Evolutionary conservation across 2,113 vertebrate genomes (phyloP).

Genomic region (Potamarius usumacintae): DNA sequence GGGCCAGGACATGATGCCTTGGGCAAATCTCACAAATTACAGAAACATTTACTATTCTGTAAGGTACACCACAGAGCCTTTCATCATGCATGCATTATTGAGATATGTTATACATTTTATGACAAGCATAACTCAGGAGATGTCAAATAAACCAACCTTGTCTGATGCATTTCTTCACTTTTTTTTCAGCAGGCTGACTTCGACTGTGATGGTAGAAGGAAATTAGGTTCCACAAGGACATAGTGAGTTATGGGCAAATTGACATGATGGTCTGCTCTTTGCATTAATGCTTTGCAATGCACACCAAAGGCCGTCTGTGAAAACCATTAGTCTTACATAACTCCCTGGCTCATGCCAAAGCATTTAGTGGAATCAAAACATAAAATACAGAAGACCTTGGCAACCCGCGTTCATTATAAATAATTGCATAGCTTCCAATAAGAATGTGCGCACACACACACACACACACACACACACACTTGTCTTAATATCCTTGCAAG

Average conservation of each 20-base stretch:
- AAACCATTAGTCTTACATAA: constrained; percentile 62
- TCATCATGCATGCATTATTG: constrained; percentile 55
- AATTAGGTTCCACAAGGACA: constrained; percentile 28
- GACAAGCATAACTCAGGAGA: constrained; percentile 57
- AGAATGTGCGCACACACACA: too few species aligned
- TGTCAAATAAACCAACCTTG: constrained; percentile 49
- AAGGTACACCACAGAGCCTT: constrained; percentile 54
- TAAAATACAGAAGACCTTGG: constrained; percentile 21
- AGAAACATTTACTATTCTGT: constrained; percentile 61
- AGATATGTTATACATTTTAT: constrained; percentile 51
- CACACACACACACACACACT: not conserved
- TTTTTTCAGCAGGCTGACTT: constrained; percentile 29
- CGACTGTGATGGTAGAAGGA: not conserved
- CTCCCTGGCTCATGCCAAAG: constrained; percentile 43
- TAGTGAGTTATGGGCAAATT: constrained; percentile 31
- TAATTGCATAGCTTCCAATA: not conserved
- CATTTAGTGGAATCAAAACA: constrained; percentile 53
- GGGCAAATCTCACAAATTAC: constrained; percentile 56
- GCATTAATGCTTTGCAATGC: constrained; percentile 40
- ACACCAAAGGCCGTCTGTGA: constrained; percentile 47
- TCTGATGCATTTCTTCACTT: constrained; percentile 48
- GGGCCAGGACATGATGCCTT: constrained; percentile 60
- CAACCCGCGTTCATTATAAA: not conserved
- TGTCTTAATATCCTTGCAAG: not conserved
- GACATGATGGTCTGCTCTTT: constrained; percentile 42